phyloP scores from a whole-genome alignment of 2,113 vertebrate species.

The Pyxicephalus adspersus region DNA sequence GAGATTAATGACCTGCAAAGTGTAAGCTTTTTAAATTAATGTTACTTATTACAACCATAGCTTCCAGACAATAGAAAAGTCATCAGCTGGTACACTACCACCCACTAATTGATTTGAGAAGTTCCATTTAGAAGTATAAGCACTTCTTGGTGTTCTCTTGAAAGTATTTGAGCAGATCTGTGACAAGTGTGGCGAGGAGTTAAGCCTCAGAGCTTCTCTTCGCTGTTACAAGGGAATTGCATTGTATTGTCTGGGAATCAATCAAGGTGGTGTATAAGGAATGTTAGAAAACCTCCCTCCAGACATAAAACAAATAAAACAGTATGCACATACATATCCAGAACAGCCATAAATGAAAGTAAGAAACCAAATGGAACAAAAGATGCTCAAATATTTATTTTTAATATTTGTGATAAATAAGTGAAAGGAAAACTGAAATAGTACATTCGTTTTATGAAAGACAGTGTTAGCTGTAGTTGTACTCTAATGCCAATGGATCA shows the following conservation, averaged over 20 bases:
- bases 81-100: constrained; percentile 24
- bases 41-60: constrained; percentile 54
- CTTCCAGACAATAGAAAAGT: constrained; percentile 40
- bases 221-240: constrained; percentile 38
- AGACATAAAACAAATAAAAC: constrained; percentile 7
- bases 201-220: constrained; percentile 25
- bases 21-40: constrained; percentile 52
- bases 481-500: too few species aligned
- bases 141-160: constrained; percentile 32
- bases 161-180: not conserved
- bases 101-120: constrained; percentile 46
- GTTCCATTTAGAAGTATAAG: constrained; percentile 48
- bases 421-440: too few species aligned
- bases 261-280: constrained; percentile 8
- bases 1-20: constrained; percentile 48
- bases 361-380: too few species aligned
- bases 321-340: not conserved
- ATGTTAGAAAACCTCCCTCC: constrained; percentile 13
- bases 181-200: constrained; percentile 18
- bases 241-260: constrained; percentile 12
- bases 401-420: too few species aligned
- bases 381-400: too few species aligned
- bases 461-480: too few species aligned
- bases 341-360: too few species aligned
- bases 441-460: too few species aligned